Base-by-base conservation (phyloP, 2,113 vertebrate species). In the Megaceryle maxima region DNA sequence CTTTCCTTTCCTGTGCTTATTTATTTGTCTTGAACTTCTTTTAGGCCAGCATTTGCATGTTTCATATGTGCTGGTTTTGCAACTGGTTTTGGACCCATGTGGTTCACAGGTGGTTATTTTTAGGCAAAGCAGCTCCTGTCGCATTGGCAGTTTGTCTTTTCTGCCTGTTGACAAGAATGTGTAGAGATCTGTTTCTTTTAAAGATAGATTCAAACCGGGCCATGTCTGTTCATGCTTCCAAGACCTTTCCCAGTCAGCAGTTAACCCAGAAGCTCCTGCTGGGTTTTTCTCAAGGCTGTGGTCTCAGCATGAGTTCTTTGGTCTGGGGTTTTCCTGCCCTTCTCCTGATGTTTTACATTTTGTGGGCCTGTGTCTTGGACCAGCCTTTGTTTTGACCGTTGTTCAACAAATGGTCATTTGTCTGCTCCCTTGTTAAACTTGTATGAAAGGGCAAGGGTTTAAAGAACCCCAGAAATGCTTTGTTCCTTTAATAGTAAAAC, bases 61-160 rank as follows among this genome's bases (percentile, higher is more conserved):
- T 94, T 72, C 57, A 10, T 41, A 10, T 76, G 74, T 79, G 69
- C 62, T 91, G 67, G 5, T 78, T 92, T 95, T 91, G 77, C 6
- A 22, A 35, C 56, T 87, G 41, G 0, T 89, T 89, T 76, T 82
- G 67, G 84, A 64, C 50, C 63, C 62, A 37, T 66, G 81, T 85
- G 81, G 62, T 89, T 96, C 67, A 50, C 87, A 73, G 83, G 87
- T 48, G 60, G 91, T 76, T 95, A 89, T 90, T 96, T 96, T 92
- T 84, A 91, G 94, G 75, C 17, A 2, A 62, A 91, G 77, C 84
- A 79, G 55, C 87, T 94, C 78, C 78, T 87, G 84, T 91, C 29
- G 1, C 62, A n/a, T 28, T 64, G 73, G 57, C 53, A 68, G 77
- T 9, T 70, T 79, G 64, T 85, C 79, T 91, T 51, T 87, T 96